Evolutionary conservation across 2,888 invertebrate genomes (phyloP).

Genomic region (Andrena minutula): DNA sequence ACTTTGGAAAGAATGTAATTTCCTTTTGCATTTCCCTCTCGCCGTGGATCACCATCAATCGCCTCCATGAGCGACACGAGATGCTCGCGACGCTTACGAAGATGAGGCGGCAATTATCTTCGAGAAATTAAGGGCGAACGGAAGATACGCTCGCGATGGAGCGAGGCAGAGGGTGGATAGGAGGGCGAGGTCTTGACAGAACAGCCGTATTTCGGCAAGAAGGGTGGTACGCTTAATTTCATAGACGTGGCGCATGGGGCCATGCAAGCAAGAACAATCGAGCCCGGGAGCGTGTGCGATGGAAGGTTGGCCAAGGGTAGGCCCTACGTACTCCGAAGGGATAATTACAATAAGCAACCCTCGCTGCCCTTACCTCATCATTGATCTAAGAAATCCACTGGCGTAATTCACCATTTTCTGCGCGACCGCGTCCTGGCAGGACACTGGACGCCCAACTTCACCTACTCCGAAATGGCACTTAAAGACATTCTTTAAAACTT

Average conservation of each 20-base stretch:
- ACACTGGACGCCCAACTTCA: background rate
- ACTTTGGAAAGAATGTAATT: constrained; percentile 78
- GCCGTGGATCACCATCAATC: constrained; percentile 73
- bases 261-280: constrained; percentile 81
- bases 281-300: constrained; percentile 78
- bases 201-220: constrained; percentile 73
- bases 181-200: constrained; percentile 70
- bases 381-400: constrained; percentile 76
- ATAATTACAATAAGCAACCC: constrained; percentile 81
- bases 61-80: constrained; percentile 46
- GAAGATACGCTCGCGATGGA: constrained; percentile 53
- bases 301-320: constrained; percentile 73
- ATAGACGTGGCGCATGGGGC: constrained; percentile 76
- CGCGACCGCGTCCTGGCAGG: background rate
- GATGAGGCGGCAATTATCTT: constrained; percentile 76
- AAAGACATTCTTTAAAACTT: background rate
- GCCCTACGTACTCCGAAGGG: constrained; percentile 74
- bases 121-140: constrained; percentile 76
- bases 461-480: background rate
- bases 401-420: constrained; percentile 64
- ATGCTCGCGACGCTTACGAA: constrained; percentile 56
- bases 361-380: constrained; percentile 71
- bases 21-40: constrained; percentile 68
- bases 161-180: constrained; percentile 28
- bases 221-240: constrained; percentile 80